Conservation (phyloP, 1,140 invertebrate genomes). For the Musca vetustissima region DNA sequence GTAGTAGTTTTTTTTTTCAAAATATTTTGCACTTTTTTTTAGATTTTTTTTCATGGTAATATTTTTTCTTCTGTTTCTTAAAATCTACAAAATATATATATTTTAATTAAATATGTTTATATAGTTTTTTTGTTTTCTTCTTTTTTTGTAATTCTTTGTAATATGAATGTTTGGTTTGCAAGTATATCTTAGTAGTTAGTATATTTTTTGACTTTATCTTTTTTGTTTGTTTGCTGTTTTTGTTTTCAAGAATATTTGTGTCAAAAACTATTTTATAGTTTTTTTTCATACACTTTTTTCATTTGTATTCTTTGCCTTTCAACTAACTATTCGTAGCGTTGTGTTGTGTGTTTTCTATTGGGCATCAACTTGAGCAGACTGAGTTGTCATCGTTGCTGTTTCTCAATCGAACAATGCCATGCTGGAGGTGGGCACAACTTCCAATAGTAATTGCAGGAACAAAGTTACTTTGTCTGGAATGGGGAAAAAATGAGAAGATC, state of each 20-base stretch:
- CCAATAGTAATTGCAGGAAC: conserved; percentile 86
- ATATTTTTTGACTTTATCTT: background rate
- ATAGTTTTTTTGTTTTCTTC: conserved; percentile 4
- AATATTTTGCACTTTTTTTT: background rate
- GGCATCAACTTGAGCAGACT: background rate
- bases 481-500: conserved; percentile 36
- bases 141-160: conserved; percentile 13
- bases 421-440: conserved; percentile 85
- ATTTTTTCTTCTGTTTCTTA: conserved; percentile 14
- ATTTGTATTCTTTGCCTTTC: background rate
- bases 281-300: background rate
- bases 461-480: conserved; percentile 82
- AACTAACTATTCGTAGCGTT: background rate
- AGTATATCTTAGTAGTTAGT: background rate
- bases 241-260: conserved; percentile 24
- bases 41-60: background rate
- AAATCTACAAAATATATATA: conserved; percentile 21
- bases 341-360: background rate
- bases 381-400: background rate
- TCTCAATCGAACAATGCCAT: conserved; percentile 57
- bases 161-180: conserved; percentile 20
- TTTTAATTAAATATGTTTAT: background rate
- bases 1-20: background rate
- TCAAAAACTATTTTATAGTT: conserved; percentile 22
- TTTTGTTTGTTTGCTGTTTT: background rate